phyloP scores from a whole-genome alignment of 2,113 vertebrate species.

The Chrysochloris asiatica region DNA sequence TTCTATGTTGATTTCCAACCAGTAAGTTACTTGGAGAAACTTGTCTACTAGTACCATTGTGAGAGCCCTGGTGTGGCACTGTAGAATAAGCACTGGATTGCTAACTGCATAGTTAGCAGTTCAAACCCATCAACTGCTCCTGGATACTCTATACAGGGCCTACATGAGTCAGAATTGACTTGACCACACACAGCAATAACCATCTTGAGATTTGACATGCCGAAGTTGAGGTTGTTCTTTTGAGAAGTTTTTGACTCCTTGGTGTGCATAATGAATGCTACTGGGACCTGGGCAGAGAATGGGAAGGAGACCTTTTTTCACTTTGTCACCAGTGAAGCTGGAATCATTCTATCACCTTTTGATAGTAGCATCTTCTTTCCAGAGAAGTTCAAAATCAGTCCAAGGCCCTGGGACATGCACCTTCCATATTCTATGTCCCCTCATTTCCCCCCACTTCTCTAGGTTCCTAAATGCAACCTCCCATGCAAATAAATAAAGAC shows the following conservation, averaged over 20 bases:
- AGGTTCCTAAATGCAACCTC: not conserved
- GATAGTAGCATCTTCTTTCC: no score
- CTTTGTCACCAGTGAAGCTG: not conserved
- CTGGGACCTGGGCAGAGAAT: not conserved
- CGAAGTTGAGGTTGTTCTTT: not conserved
- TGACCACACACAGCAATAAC: no score
- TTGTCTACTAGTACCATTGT: not conserved
- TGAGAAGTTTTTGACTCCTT: not conserved
- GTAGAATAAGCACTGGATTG: no score
- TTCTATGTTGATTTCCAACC: not conserved
- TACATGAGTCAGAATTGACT: no score
- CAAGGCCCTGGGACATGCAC: rapidly evolving
- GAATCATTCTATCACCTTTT: not conserved
- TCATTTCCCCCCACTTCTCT: not conserved
- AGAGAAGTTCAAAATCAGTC: not conserved
- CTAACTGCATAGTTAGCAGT: no score
- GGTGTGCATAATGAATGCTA: not conserved
- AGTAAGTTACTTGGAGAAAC: not conserved
- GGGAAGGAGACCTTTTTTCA: rapidly evolving
- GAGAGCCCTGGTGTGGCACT: no score
- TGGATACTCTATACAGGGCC: no score
- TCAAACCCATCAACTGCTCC: no score
- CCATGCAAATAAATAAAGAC: not conserved
- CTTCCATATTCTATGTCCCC: not conserved
- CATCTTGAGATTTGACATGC: rapidly evolving